Conservation (phyloP, 2,888 invertebrate species). For the Leptinotarsa peninsularis region DNA sequence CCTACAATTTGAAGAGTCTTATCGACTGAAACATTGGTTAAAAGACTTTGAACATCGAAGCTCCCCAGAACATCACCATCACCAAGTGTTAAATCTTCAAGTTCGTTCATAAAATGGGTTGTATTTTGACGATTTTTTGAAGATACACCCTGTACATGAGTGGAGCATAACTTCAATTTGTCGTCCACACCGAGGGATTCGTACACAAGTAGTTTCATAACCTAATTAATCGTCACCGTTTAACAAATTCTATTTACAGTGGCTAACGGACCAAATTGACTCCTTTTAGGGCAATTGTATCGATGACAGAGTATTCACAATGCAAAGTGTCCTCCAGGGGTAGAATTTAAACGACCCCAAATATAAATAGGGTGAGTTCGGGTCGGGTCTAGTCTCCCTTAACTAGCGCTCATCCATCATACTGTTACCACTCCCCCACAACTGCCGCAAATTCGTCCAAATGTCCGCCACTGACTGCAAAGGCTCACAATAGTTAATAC, state of each 20-base stretch:
- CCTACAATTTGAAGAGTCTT: no score
- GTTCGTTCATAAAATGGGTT: no score
- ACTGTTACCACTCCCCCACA: constrained; percentile 60
- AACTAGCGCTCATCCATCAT: constrained; percentile 58
- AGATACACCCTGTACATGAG: background rate
- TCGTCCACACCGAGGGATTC: constrained; percentile 8
- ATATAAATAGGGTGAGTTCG: constrained; percentile 48
- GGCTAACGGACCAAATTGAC: constrained; percentile 54
- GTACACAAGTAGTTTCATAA: constrained; percentile 32
- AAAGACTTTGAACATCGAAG: no score
- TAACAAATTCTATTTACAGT: constrained; percentile 48
- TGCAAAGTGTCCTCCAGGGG: constrained; percentile 51
- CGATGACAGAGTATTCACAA: constrained; percentile 54
- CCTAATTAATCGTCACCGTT: constrained; percentile 38
- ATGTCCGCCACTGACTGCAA: constrained; percentile 43
- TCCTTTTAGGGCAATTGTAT: constrained; percentile 56
- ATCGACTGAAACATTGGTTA: no score
- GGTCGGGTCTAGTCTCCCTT: constrained; percentile 53
- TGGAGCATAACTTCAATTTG: constrained; percentile 5
- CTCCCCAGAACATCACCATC: no score
- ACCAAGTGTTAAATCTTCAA: no score
- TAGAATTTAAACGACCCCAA: constrained; percentile 51
- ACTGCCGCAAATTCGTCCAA: constrained; percentile 56
- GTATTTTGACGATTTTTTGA: background rate
- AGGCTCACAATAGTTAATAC: constrained; percentile 39